These are phyloP conservation scores for Macropus fuliginosus DNA, from an alignment of 2,797 vertebrate genomes.

Conservation along the genomic window DNA sequence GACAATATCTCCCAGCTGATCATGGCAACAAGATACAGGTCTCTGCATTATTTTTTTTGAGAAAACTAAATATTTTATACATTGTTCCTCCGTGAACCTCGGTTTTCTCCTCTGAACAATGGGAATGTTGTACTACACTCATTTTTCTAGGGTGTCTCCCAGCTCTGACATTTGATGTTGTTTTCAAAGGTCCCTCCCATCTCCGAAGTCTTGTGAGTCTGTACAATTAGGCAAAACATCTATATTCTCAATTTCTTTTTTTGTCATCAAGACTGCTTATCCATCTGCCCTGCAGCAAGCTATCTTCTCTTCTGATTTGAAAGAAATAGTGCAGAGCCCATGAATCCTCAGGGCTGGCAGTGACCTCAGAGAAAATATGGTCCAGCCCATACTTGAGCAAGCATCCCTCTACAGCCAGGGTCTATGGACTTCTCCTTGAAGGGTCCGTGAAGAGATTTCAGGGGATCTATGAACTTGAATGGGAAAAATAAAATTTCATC, in stretches of 20 bases:
- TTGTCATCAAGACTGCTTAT: not conserved
- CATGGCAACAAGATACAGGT: not conserved
- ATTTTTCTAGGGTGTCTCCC: not conserved
- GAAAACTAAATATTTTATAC: not conserved
- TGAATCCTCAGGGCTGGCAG: not conserved
- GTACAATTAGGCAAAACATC: not conserved
- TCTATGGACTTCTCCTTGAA: not conserved
- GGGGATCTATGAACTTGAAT: not conserved
- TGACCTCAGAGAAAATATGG: not conserved
- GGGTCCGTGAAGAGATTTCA: not conserved
- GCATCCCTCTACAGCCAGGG: not conserved
- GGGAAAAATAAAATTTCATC: not conserved
- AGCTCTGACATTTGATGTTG: not conserved
- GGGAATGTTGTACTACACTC: not conserved
- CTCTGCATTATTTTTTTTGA: not conserved
- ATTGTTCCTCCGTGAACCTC: not conserved
- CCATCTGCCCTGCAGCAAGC: not conserved
- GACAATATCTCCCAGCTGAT: not conserved
- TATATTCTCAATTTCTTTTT: not conserved
- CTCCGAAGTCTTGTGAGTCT: not conserved
- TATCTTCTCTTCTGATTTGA: not conserved
- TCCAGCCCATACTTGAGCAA: conserved; percentile 46
- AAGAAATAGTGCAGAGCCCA: not conserved
- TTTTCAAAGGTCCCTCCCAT: not conserved
- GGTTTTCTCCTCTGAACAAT: not conserved